Base-by-base conservation (phyloP, 2,888 invertebrate genomes). In the Copidosoma aretas region DNA sequence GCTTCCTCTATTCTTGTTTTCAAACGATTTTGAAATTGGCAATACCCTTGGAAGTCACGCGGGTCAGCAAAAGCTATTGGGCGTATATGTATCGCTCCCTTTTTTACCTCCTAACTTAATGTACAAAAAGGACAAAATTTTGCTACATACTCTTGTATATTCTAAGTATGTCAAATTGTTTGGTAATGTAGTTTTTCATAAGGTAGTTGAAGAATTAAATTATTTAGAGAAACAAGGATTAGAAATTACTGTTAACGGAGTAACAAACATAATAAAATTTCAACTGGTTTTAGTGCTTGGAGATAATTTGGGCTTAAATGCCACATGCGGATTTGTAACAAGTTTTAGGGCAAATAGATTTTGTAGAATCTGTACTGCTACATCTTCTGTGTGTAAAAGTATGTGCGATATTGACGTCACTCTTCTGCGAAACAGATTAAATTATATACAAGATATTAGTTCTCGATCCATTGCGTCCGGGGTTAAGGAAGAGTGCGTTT, bases 11-110 rank as follows among this genome's bases (percentile, higher is more conserved):
- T 12, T 53, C 1, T 53, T 53, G 8, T 32, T 32, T 32, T 32
- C 32, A 5, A 25, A 56, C 25, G 56, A 56, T 4, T 56, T 56
- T 25, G 32, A 56, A 32, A 5, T 22, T 14, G 56, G 56, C 10
- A n/a, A 14, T 25, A 19, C 15, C 1, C 17, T 56, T 8, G 56
- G 56, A 25, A 56, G 56, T 32, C 25, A 60, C 21, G 2, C 43
- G 5, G 60, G 60, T 14, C 19, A 60, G 41, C 19, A 60, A 46
- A 60, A 60, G 22, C 41, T 60, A 22, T 21, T 39, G 10, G 46
- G 46, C 17, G 24, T 62, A 53, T 41, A 52, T 32, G n/a, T 62
- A 25, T 56, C 56, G 14, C 15, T 56, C 4, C 12, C 17, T 56
- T 15, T 10, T 15, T 56, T 60, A 24, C 60, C 60, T 21, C 49